Base-by-base conservation (phyloP, 2,888 invertebrate genomes). In the Scaptomyza caliginosa region DNA sequence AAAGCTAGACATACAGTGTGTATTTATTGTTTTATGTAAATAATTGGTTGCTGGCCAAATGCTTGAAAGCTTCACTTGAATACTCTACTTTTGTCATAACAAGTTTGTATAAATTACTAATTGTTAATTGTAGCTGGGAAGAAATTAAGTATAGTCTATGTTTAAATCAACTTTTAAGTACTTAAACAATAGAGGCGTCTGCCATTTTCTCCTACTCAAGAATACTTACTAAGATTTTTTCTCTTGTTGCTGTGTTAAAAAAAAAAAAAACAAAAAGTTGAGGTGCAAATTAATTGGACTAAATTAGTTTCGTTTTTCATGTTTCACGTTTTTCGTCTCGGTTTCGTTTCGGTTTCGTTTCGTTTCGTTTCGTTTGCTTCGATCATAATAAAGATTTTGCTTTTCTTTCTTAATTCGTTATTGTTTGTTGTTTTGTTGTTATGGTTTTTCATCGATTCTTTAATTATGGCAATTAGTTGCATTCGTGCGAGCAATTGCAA, bases 381-480 rank as follows among this genome's bases (percentile, higher is more conserved):
- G 48, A 52, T 67, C 59, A 52, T 39, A 52, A 67, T 67, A 45
- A n/a, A n/a, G 2, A 45, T 39, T 48, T 51, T n/a, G n/a, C n/a
- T n/a, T 45, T 65, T 26, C 62, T 46, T 55, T 52, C 24, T n/a
- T 16, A 28, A 43, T 42, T 5, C 23, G 19, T 2, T 59, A 55
- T 56, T 55, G 34, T 26, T 32, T 43, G 39, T 38, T 56, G 46
- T 19, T 38, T 46, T 48, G 40, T 30, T 57, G 36, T 64, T 46
- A n/a, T n/a, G n/a, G n/a, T 62, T 56, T 68, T 74, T 48, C 56
- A 59, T 74, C 55, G 59, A 68, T 74, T 75, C 76, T 68, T 83
- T 64, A 86, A 80, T 86, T 81, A 86, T 66, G 75, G 74, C 81
- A 81, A 86, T 81, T 86, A 86, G 84, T 80, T 80, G 79, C 71